These are phyloP conservation scores for Dysmachus trigonus DNA, from an alignment of 2,888 invertebrate species.

Conservation along the genomic window DNA sequence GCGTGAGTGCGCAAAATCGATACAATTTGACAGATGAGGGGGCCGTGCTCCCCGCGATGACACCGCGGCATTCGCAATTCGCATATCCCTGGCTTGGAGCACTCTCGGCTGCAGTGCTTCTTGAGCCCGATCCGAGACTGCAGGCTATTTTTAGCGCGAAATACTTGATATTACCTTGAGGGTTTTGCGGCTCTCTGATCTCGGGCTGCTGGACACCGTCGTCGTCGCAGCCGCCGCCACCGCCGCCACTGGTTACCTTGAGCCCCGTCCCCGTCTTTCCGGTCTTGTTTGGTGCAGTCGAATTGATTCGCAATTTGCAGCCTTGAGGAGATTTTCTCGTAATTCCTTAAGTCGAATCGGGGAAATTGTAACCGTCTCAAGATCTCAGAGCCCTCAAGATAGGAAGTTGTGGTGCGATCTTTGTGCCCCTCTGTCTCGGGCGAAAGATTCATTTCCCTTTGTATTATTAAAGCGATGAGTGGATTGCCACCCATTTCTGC, in stretches of 20 bases:
- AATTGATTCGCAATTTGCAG: conserved; percentile 13
- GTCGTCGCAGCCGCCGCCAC: neutral
- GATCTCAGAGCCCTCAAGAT: neutral
- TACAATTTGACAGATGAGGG: conserved; percentile 20
- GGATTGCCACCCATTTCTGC: neutral
- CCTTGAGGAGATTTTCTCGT: conserved; percentile 14
- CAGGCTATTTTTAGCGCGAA: conserved; percentile 12
- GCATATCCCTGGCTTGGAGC: neutral
- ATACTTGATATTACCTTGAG: neutral
- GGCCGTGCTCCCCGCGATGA: neutral
- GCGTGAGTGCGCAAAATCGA: conserved; percentile 41
- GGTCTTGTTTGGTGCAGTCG: conserved; percentile 10
- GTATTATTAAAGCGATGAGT: neutral
- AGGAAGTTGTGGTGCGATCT: neutral
- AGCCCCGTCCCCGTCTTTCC: neutral
- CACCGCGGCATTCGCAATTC: neutral
- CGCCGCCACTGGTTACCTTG: neutral
- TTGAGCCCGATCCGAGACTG: neutral
- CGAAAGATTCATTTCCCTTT: neutral
- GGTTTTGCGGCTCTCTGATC: neutral
- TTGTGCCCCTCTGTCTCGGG: neutral
- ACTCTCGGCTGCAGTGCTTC: neutral
- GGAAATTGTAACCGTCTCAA: neutral
- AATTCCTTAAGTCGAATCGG: neutral
- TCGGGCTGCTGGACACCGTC: neutral